Evolutionary conservation across 2,797 vertebrate genomes (phyloP), one percentile per base, ranked within the genome.

Genomic region (Sylvilagus floridanus): DNA sequence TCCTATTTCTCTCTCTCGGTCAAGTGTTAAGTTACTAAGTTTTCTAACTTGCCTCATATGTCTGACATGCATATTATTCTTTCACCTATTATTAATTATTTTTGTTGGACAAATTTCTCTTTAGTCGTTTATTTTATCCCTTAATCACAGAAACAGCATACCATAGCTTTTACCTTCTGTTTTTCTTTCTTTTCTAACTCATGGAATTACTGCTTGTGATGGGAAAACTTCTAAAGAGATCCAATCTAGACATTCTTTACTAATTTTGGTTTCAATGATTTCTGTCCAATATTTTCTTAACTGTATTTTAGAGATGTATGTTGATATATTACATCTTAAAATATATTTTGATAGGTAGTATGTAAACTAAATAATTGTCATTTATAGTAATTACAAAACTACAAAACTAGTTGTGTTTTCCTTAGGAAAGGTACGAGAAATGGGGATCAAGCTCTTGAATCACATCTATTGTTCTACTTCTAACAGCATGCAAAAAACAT

Each of bases 401-500:
- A 42, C 84, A 52, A 12, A 73, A 73, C 75, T 72, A 65, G 5
- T 81, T 95, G 83, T 37, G 62, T 92, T 82, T 84, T 95, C 7
- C 32, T 68, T 90, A 47, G 63, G 32, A 75, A 57, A 82, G 84
- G 42, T 6, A 42, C 6, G 95, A 85, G 35, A 65, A 83, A 54
- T 32, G 68, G 7, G 22, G 26, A 37, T 21, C 28, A n/a, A 47
- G 5, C 62, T 92, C 19, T 77, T 5, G 42, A 52, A 42, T 87
- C 75, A 21, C 50, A 91, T 75, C 30, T 92, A 14, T 82, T 94
- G 17, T 87, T 94, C 50, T 88, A 47, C 73, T 88, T 96, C 87
- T 92, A 92, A 86, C 30, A 77, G 47, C 71, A 78, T 88, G 30
- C 3, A 47, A 57, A 94, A 88, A 95, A 91, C 37, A 84, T 83